Conservation (phyloP, 2,113 vertebrate species). For the Pogona vitticeps region DNA sequence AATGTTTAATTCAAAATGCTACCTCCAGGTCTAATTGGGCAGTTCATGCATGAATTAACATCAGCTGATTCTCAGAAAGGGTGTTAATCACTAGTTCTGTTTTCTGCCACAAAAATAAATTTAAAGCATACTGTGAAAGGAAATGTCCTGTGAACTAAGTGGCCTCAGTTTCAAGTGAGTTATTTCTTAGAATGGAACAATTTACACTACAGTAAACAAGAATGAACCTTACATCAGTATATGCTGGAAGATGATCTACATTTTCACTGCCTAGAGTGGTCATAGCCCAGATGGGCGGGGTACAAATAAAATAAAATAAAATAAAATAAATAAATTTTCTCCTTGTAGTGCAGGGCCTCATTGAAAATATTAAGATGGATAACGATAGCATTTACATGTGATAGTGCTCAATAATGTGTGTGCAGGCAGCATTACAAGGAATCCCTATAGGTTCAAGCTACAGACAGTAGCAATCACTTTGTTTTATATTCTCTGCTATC, state of each 20-base stretch:
- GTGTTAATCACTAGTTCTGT: not conserved
- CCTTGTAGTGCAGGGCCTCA: not conserved
- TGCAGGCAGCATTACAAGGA: not conserved
- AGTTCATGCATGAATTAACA: slow-evolving; percentile 34
- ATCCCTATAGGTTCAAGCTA: not conserved
- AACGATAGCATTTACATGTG: not conserved
- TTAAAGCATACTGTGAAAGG: slow-evolving; percentile 20
- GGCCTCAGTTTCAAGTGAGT: not conserved
- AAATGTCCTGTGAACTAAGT: not conserved
- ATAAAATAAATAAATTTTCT: too few species aligned
- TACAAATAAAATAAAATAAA: too few species aligned
- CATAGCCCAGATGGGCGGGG: too few species aligned
- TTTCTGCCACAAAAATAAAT: slow-evolving; percentile 12
- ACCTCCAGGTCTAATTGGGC: not conserved
- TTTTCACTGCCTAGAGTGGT: too few species aligned
- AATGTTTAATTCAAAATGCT: not conserved
- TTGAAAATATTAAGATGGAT: not conserved
- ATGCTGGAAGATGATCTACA: not conserved
- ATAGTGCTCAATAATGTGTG: not conserved
- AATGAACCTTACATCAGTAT: not conserved
- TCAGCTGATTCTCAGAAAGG: not conserved
- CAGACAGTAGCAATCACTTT: not conserved
- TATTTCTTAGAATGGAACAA: not conserved
- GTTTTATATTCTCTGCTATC: not conserved
- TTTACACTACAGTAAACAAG: not conserved